phyloP scores from a whole-genome alignment of 2,113 vertebrate species.

The Eurypyga helias region DNA sequence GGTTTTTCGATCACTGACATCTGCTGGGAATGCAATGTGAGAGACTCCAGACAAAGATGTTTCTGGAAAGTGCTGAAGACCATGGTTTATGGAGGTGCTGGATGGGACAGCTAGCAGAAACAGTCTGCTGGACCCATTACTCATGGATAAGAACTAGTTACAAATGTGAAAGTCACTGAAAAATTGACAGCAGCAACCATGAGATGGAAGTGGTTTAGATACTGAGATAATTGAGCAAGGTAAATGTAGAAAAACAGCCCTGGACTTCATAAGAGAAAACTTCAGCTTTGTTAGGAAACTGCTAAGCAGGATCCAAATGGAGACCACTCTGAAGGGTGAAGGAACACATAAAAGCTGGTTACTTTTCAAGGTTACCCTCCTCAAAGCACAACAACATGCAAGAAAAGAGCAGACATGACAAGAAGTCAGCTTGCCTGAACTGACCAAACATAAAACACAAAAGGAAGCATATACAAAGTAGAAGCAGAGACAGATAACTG shows the following conservation, averaged over 20 bases:
- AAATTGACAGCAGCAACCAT: neutral
- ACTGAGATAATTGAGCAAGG: neutral
- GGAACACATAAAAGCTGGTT: neutral
- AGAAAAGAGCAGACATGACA: neutral
- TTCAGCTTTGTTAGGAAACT: neutral
- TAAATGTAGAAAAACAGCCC: neutral
- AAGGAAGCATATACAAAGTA: neutral
- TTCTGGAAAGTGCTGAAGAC: neutral
- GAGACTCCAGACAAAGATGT: neutral
- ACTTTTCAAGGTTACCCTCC: neutral
- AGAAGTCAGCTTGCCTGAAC: neutral
- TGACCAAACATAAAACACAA: neutral
- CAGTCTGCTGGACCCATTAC: neutral
- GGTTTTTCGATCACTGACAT: neutral
- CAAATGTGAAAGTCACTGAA: neutral
- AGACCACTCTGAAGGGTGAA: neutral
- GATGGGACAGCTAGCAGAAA: neutral
- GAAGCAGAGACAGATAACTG: neutral
- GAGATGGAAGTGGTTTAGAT: neutral
- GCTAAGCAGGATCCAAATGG: neutral
- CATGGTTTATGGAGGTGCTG: neutral
- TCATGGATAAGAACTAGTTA: neutral
- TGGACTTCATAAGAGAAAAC: neutral
- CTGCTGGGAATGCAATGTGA: neutral
- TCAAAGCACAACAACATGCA: neutral